A percentile compares a stretch with the other conserved stretches of the same genome.
Conservation (phyloP, 2,113 vertebrate species). For the Podarcis raffonei region DNA sequence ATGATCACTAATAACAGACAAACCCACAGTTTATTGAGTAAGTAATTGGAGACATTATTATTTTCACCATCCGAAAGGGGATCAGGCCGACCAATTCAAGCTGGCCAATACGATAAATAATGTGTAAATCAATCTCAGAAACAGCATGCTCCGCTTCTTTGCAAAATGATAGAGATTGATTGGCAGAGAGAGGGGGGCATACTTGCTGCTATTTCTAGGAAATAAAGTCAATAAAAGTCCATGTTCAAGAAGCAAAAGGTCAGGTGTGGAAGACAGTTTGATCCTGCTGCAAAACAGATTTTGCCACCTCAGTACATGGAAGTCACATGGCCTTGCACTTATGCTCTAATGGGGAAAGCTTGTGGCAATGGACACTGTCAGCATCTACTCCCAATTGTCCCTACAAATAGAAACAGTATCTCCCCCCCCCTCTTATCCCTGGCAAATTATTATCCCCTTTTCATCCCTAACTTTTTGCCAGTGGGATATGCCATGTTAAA, state of each 20-base stretch:
- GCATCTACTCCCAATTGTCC: not conserved
- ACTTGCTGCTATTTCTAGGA: conserved; percentile 50
- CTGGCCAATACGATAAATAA: conserved; percentile 77
- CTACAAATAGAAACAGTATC: not conserved
- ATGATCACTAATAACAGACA: conserved; percentile 86
- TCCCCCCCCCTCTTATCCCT: not conserved
- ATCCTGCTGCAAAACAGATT: conserved; percentile 26
- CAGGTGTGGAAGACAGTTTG: conserved; percentile 7
- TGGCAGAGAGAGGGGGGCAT: conserved; percentile 36
- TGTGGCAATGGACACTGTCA: not conserved
- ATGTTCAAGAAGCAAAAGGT: conserved; percentile 56
- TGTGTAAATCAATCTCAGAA: conserved; percentile 71
- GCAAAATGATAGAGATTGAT: conserved; percentile 70
- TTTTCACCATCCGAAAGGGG: conserved; percentile 75
- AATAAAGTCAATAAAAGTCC: conserved; percentile 62
- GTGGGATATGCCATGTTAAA: not conserved
- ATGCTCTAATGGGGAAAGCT: not conserved
- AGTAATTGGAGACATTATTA: conserved; percentile 83
- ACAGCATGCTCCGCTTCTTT: conserved; percentile 65
- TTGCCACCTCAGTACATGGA: not conserved
- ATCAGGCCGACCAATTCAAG: conserved; percentile 79
- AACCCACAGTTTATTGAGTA: conserved; percentile 86
- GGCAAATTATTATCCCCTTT: not conserved
- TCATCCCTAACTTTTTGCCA: not conserved
- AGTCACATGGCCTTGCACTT: not conserved